A percentile compares a stretch with the other conserved stretches of the same genome.
Evolutionary conservation across 2,113 vertebrate genomes (phyloP).

Genomic region (Melanocharis versteri): DNA sequence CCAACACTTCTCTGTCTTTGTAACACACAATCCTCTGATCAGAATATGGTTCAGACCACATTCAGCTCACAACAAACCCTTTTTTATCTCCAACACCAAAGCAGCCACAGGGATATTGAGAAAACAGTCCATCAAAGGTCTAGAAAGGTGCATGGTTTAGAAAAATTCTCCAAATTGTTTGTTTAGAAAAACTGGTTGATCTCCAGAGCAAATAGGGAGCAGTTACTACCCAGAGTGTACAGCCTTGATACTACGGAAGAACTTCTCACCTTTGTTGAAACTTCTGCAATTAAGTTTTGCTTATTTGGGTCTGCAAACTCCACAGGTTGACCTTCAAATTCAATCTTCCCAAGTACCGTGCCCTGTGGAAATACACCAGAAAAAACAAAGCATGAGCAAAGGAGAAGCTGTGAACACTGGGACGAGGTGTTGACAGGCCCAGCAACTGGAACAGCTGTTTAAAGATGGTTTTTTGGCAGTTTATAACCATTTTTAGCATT

Average conservation of each 20-base stretch:
- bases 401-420: slow-evolving; percentile 29
- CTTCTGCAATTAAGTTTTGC: slow-evolving; percentile 87
- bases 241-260: not conserved
- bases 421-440: not conserved
- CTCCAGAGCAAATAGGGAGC: not conserved
- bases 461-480: not conserved
- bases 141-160: not conserved
- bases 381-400: not conserved
- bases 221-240: not conserved
- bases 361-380: slow-evolving; percentile 74
- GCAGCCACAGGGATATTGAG: not conserved
- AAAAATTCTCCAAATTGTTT: not conserved
- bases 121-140: not conserved
- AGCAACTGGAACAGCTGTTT: slow-evolving; percentile 23
- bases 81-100: not conserved
- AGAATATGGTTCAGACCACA: not conserved
- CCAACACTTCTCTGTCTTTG: not conserved
- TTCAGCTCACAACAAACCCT: not conserved
- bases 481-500: not conserved
- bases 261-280: slow-evolving; percentile 89
- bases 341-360: slow-evolving; percentile 91
- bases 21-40: not conserved
- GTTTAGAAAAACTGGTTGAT: not conserved
- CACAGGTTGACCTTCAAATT: slow-evolving; percentile 90
- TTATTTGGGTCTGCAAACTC: slow-evolving; percentile 87